Evolutionary conservation across 2,888 invertebrate genomes (phyloP).

Genomic region (Brenthis daphne): DNA sequence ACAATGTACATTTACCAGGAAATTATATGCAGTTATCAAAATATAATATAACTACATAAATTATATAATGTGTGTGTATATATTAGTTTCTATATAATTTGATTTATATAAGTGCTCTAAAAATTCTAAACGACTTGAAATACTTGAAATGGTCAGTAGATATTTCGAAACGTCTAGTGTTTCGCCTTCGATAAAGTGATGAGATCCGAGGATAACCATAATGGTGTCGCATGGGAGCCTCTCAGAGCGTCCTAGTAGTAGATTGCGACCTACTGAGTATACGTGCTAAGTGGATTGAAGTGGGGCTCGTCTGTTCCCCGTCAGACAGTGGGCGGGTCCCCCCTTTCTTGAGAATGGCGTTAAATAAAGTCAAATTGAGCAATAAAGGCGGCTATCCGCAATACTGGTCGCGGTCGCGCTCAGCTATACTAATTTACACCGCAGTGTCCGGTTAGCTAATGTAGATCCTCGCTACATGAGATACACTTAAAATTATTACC

Average conservation of each 20-base stretch:
- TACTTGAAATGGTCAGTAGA: conserved; percentile 44
- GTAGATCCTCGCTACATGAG: neutral
- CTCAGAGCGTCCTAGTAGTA: conserved; percentile 52
- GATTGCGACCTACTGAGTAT: conserved; percentile 65
- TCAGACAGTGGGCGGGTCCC: conserved; percentile 54
- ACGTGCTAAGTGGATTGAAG: conserved; percentile 78
- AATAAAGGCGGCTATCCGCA: conserved; percentile 78
- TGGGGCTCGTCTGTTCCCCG: conserved; percentile 79
- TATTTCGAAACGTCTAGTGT: conserved; percentile 30
- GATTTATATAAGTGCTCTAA: conserved; percentile 33
- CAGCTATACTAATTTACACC: conserved; percentile 66
- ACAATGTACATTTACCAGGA: too few species aligned
- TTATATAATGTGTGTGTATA: too few species aligned
- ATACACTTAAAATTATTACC: conserved; percentile 4
- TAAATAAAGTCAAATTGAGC: conserved; percentile 83
- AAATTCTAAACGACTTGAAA: neutral
- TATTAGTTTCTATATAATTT: conserved; percentile 38
- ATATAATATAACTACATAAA: too few species aligned
- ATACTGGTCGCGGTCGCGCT: conserved; percentile 69
- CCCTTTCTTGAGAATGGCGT: conserved; percentile 57
- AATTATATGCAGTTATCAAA: too few species aligned
- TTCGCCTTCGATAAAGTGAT: conserved; percentile 40
- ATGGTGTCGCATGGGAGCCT: conserved; percentile 52
- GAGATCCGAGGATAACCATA: conserved; percentile 43
- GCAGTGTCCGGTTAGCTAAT: conserved; percentile 26